Base-by-base conservation (phyloP, 2,113 vertebrate genomes). In the Jacana jacana region DNA sequence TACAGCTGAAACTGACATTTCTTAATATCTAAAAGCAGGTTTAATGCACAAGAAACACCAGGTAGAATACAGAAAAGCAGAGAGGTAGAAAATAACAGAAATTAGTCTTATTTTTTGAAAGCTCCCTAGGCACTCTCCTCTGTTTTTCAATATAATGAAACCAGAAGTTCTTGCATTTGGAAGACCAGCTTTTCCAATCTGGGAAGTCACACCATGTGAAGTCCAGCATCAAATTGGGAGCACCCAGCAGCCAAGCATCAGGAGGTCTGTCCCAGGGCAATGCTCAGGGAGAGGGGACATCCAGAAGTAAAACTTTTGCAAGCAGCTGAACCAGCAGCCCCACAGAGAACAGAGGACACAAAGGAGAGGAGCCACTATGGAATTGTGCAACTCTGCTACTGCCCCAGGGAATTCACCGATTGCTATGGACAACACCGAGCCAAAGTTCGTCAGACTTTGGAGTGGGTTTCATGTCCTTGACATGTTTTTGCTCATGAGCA, bases 371-470 rank as follows among this genome's bases (percentile, higher is more conserved):
- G 54, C 10, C n/a, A 39, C 42, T 5, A 31, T 24, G 78, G 25
- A 68, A 13, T 5, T 46, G 24, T 35, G 40, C 5, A 33, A 55
- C 24, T 25, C 25, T 2, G 2, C 40, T 57, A 17, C 10, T 33
- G 24, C 25, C 40, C 46, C 22, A 17, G 3, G 3, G 6, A 93
- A 54, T 78, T 78, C 54, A 31, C n/a, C 14, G 33, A 11, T 70
- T 0, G 0, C 27, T 84, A 16, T 0, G n/a, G 33, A 27, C 8
- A 69, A 7, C 17, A 23, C 16, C 3, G 15, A 51, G 11, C 6
- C 19, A 25, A 83, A 84, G 18, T 15, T 60, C 37, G 61, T 24
- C 37, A 68, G 40, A 72, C 3, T 37, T 58, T 51, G 39, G 40
- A 30, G 48, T 13, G 30, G 27, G 19, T 33, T 61, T 28, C 22